phyloP scores from a whole-genome alignment of 37 sponge, comb jelly and placozoan species.

The Tethya wilhelma region DNA sequence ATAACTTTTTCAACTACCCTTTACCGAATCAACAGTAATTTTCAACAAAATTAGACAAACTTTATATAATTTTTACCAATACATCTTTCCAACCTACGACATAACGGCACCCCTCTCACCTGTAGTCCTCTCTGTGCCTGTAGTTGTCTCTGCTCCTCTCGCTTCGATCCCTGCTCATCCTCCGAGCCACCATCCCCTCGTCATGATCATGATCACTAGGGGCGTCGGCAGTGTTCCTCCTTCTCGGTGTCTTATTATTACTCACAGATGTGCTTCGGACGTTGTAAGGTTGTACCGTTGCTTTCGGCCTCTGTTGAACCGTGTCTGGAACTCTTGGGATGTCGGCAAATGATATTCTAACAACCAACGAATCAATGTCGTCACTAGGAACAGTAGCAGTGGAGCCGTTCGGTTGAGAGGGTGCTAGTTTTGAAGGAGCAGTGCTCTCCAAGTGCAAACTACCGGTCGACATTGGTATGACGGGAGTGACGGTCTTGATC shows the following conservation, averaged over 20 bases:
- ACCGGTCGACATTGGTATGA: neutral
- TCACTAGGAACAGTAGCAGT: too few relatives aligned
- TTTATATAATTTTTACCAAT: neutral
- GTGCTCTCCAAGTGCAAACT: too few relatives aligned
- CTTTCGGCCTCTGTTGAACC: too few relatives aligned
- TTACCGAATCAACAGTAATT: neutral
- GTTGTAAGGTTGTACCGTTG: slow-evolving; percentile 41
- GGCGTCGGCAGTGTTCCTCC: slow-evolving; percentile 32
- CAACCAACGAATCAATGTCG: neutral
- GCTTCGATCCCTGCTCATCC: neutral
- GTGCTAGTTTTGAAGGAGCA: neutral
- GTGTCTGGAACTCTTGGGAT: neutral
- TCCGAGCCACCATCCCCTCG: neutral
- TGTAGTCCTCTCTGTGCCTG: neutral
- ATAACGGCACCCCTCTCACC: neutral
- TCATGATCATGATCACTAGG: neutral
- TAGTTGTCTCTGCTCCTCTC: neutral
- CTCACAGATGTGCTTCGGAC: neutral
- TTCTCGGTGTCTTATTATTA: neutral
- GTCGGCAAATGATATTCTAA: neutral
- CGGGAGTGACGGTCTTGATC: neutral
- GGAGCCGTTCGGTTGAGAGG: neutral
- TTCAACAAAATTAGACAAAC: neutral
- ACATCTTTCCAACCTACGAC: neutral
- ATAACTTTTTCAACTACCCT: neutral